Conservation (phyloP, 2,113 vertebrate genomes). For the Anarhynchus alexandrinus region DNA sequence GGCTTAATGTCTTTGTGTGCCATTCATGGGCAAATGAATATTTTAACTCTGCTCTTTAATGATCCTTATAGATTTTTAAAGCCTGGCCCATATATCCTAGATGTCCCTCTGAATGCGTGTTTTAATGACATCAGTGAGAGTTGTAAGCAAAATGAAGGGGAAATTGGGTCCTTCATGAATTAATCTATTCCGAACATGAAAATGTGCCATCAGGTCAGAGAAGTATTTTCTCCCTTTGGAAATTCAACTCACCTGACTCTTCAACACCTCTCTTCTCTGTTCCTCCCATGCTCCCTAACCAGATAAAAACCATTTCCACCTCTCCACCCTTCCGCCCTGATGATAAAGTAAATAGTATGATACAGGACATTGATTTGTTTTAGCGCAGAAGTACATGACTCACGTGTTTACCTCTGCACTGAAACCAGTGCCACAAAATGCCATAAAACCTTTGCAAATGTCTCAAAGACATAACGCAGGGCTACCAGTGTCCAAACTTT, state of each 20-base stretch:
- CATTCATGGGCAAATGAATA: constrained; percentile 19
- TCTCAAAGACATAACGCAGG: not conserved
- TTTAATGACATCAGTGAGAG: not conserved
- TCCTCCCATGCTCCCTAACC: not conserved
- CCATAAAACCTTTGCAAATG: not conserved
- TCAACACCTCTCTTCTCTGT: not conserved
- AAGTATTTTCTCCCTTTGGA: not conserved
- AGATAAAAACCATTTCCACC: not conserved
- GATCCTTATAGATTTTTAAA: constrained; percentile 45
- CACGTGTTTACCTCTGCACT: not conserved
- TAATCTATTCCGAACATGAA: not conserved
- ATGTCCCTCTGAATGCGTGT: not conserved
- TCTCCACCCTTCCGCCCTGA: not conserved
- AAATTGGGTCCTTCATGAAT: not conserved
- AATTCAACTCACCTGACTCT: not conserved
- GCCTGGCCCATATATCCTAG: not conserved
- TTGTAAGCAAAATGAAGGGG: not conserved
- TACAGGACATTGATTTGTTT: not conserved
- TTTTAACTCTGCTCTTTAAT: constrained; percentile 14
- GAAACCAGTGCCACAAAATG: not conserved
- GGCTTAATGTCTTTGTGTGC: not conserved
- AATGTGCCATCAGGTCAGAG: not conserved
- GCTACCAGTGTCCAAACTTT: not conserved
- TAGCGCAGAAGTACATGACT: not conserved
- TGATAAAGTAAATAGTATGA: not conserved